Base-by-base conservation (phyloP, 2,888 invertebrate species). In the Andrena hattorfiana region DNA sequence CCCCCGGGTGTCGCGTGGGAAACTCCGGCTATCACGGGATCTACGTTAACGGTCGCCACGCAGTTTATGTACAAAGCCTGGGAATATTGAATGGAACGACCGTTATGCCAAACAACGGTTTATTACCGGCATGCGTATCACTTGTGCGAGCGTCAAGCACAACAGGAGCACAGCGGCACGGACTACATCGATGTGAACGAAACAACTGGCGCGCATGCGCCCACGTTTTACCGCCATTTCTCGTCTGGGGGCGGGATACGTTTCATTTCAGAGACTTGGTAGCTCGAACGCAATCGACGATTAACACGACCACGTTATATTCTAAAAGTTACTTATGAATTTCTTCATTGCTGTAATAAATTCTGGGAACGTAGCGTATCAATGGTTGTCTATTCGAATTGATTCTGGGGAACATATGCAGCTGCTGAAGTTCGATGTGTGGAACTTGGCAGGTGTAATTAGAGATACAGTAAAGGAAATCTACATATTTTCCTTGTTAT, bases 61-160 rank as follows among this genome's bases (percentile, higher is more conserved):
- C 35, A 20, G 42, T 56, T 71, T 75, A 81, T 68, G 68, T 72
- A 68, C 70, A 60, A 49, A 35, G 54, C 35, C 16, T 63, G 26
- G 13, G 66, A 42, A 69, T 71, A 79, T 64, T 42, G 60, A 68
- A 51, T 56, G 51, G 62, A 76, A 68, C 60, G 84, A 86, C 86
- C 86, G 86, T 86, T 86, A 86, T 69, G 60, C 77, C 78, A 74
- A 78, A 85, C 81, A 81, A 84, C 84, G 69, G 73, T 67, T 82
- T 84, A 81, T 79, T 83, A 81, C 86, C 86, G 86, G 85, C 79
- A 85, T 82, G 79, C 81, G 69, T 76, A 63, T 80, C 74, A 84
- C 74, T 77, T 68, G 80, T 77, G 64, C 60, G 77, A 83, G 78
- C 76, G 80, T 84, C 80, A 30, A 70, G 76, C 67, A 73, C 84